Base-by-base conservation (phyloP, 2,888 invertebrate species). In the Drosophila longiperda region DNA sequence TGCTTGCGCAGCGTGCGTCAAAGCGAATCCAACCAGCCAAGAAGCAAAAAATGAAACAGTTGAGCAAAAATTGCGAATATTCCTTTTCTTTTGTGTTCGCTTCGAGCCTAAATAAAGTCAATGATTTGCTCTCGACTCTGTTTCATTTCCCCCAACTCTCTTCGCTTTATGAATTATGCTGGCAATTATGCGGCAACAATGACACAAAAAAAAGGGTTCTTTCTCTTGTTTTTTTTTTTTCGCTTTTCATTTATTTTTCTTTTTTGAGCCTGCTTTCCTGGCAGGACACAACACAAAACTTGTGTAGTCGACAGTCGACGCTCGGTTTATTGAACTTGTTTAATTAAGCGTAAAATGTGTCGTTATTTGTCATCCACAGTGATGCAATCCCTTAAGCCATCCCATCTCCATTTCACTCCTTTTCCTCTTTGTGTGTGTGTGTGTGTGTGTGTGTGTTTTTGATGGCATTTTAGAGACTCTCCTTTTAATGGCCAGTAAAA, bases 271-370 rank as follows among this genome's bases (percentile, higher is more conserved):
- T 29, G 58, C 52, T 23, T 58, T 71, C 40, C 50, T 32, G 11
- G 49, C 66, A 67, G 75, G 68, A 54, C 58, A 69, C 62, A 66
- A 32, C 40, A 58, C 55, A 38, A 50, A 66, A 38, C 53, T 69
- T n/a, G 34, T 26, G 54, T 68, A 53, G 63, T 58, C 67, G 58
- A 55, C 71, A 57, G 66, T 57, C 67, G 58, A 55, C 57, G 61
- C 63, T 65, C 88, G 88, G 90, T 89, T 87, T 89, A 89, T 87
- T 87, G 88, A 87, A 87, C 87, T 82, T 89, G 83, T 67, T 90
- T 89, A 87, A 87, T 89, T 89, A 85, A 80, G 90, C 88, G 81
- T 72, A 77, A 89, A 87, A 90, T 87, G 66, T 80, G 74, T 70
- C 77, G 72, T 75, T 77, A 82, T 82, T 90, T 87, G 73, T 87